Base-by-base conservation (phyloP, 1,140 invertebrate genomes). In the Drosophila leontia region DNA sequence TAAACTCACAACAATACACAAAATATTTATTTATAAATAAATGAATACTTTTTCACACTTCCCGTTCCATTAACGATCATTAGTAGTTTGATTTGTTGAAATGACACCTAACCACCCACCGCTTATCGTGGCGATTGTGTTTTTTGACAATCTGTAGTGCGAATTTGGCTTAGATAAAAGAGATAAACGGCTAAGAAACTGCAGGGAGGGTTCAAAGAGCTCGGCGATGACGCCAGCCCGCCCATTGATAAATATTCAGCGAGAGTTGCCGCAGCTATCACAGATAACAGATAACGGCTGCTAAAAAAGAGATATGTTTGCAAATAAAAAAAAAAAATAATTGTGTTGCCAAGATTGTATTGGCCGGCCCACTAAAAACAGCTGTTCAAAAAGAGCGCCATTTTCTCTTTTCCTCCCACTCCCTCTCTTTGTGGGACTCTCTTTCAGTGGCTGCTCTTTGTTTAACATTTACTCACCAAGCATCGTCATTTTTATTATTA, bases 401-500 rank as follows among this genome's bases (percentile, higher is more conserved):
- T 39, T 59, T 64, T 37, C 32, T 47, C 60, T 79, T 60, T 48
- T 32, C 34, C 29, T 23, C 41, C n/a, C 41, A 45, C 57, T 45
- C 26, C 6, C 2, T 32, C 65, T 68, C 35, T 70, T 23, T 15
- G 29, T 5, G 48, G 26, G 15, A 12, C 29, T 55, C 37, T 64
- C 41, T 70, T 64, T 65, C 17, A 37, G 61, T 44, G 51, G 60
- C 58, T 75, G 60, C 80, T 82, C 80, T 87, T 74, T 51, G 58
- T 63, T 72, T 56, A 61, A 53, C 50, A 44, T 44, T 47, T 85
- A 71, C 83, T 80, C 71, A 60, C 51, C 34, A 34, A 70, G 81
- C 83, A 82, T 69, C 87, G 87, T 92, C 91, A 92, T 92, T 91
- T 92, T 92, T 92, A 92, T 92, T 92, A 92, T 92, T 92, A 92